Base-by-base conservation (phyloP, 2,113 vertebrate species). In the Prochilodus magdalenae region DNA sequence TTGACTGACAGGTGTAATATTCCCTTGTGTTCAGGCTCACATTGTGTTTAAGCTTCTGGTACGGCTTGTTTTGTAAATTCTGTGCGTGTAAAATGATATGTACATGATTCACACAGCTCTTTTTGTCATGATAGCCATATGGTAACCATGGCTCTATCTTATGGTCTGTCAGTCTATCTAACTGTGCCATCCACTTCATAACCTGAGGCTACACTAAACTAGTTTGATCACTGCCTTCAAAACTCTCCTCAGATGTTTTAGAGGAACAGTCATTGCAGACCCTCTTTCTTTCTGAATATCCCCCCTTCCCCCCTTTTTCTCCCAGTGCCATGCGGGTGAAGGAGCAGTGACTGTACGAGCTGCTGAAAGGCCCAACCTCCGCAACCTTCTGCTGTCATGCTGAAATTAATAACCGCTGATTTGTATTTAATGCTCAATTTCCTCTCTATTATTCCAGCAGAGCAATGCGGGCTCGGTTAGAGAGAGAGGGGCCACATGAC, bases 361-460 rank as follows among this genome's bases (percentile, higher is more conserved):
- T 90, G 92, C 91, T 93, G 90, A 93, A 93, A 94, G 86, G 73
- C 51, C 79, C 87, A 83, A 30, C 89, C 86, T 84, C 83, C 75
- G 81, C 83, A 72, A 29, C 44, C 77, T 80, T 82, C 81, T 87
- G 53, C 85, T 36, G 26, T 89, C 83, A 80, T 82, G 85, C 85
- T 80, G 18, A 89, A 94, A 92, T 92, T 90, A 93, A 87, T 89
- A 90, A 90, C 90, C 87, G 91, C 86, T 94, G 93, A 94, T 94
- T 93, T 93, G 89, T 91, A 90, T 90, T 93, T 92, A 92, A 94
- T 91, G 93, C 91, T 93, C 90, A 88, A 90, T 92, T 94, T 93
- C 92, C 90, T 92, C 88, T 90, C 89, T 91, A 88, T 94, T 92
- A 89, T 89, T 91, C 62, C 86, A 92, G 81, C 89, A 87, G 80